phyloP scores from a whole-genome alignment of 1,140 invertebrate genomes.

The Drosophila leontia region DNA sequence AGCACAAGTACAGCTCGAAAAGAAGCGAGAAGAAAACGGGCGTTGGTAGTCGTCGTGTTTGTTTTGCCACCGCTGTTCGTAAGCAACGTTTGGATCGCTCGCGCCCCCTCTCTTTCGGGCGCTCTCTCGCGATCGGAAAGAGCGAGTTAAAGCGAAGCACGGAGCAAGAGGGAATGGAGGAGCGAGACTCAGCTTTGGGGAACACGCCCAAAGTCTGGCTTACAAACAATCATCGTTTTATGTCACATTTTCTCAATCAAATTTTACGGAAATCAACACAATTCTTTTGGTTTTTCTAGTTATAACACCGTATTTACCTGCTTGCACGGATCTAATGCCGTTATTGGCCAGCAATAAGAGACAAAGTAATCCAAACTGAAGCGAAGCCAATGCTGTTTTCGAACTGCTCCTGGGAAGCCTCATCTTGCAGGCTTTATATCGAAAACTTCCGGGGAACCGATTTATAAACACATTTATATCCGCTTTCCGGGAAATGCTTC shows the following conservation, averaged over 20 bases:
- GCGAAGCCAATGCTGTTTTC: conserved; percentile 27
- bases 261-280: neutral
- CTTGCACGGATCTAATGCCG: conserved; percentile 57
- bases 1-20: neutral
- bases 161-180: conserved; percentile 62
- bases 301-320: conserved; percentile 49
- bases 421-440: conserved; percentile 45
- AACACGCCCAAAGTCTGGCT: conserved; percentile 80
- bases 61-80: conserved; percentile 74
- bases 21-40: conserved; percentile 46
- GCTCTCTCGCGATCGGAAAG: conserved; percentile 54
- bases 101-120: conserved; percentile 5
- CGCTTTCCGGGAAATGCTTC: conserved; percentile 16
- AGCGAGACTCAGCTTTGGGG: conserved; percentile 64
- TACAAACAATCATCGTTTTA: conserved; percentile 60
- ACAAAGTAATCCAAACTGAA: conserved; percentile 43
- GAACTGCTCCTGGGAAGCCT: conserved; percentile 33
- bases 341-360: conserved; percentile 65
- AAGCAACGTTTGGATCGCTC: conserved; percentile 62
- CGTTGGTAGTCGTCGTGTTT: conserved; percentile 69
- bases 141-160: conserved; percentile 70
- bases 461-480: conserved; percentile 66
- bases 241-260: conserved; percentile 22
- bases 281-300: neutral
- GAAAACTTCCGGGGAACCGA: conserved; percentile 19